Conservation (phyloP, 2,888 invertebrate species). For the Hololepta plana region DNA sequence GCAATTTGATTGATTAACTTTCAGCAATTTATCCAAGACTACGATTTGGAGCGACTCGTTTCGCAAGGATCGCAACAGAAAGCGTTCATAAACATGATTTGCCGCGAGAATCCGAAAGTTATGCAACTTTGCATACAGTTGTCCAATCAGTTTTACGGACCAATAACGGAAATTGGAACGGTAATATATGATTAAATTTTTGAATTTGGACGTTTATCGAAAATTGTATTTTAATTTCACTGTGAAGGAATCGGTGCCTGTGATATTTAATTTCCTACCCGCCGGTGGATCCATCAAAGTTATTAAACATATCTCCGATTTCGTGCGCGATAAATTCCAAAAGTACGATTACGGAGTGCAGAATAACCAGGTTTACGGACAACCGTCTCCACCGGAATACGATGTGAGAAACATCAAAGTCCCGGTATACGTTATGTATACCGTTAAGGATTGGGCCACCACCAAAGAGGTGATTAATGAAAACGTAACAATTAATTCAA, state of each 20-base stretch:
- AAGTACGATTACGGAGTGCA: slow-evolving; percentile 37
- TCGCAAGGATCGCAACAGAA: slow-evolving; percentile 18
- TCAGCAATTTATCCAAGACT: slow-evolving; percentile 15
- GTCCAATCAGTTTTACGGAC: slow-evolving; percentile 21
- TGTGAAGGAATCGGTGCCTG: slow-evolving; percentile 22
- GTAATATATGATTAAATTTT: no score
- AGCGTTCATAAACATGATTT: slow-evolving; percentile 14
- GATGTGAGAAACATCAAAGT: slow-evolving; percentile 36
- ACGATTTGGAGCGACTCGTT: slow-evolving; percentile 14
- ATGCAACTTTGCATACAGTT: slow-evolving; percentile 19
- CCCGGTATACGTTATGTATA: slow-evolving; percentile 40
- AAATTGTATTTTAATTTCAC: no score
- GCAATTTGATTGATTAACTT: no score
- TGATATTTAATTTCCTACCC: slow-evolving; percentile 21
- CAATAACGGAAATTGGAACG: slow-evolving; percentile 18
- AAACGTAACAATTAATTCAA: background rate
- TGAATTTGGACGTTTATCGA: no score
- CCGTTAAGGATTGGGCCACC: slow-evolving; percentile 41
- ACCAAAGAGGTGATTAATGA: slow-evolving; percentile 30
- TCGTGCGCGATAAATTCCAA: slow-evolving; percentile 28
- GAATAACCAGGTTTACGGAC: slow-evolving; percentile 30
- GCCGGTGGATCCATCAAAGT: slow-evolving; percentile 21
- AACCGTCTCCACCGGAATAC: slow-evolving; percentile 35
- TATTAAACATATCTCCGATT: slow-evolving; percentile 19
- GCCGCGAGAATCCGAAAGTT: slow-evolving; percentile 18